Evolutionary conservation across 2,797 vertebrate species (phyloP), one percentile per base, ranked within the genome.

Genomic region (Anguilla anguilla): DNA sequence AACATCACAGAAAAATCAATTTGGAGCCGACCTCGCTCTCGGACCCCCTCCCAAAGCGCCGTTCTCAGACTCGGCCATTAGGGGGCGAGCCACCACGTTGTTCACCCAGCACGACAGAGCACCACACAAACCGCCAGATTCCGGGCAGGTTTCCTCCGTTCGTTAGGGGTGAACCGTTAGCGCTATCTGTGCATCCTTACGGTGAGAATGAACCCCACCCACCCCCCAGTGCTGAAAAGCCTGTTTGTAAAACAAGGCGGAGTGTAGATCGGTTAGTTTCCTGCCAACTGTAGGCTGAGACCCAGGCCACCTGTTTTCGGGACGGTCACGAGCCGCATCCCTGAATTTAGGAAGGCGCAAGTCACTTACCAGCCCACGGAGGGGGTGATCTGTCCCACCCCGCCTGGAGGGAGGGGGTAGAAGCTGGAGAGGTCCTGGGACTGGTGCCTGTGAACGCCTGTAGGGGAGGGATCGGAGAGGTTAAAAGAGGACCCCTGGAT

Each of bases 291-390:
- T 25, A n/a, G 28, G 46, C 13, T 9, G 43, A 49, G 39, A 22
- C 77, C 39, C 6, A 6, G 43, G 19, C 17, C 77, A 81, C 43
- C 77, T 81, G 77, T 46, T 81, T 49, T 25, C 49, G 43, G 46
- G 19, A 81, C 0, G 35, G n/a, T 85, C 59, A 64, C 25, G 35
- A 22, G 22, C 43, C 25, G 9, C 28, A 25, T 85, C 61, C 35
- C 39, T 35, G 35, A 79, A 79, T 39, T 15, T 6, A 19, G 39
- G 39, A 28, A 6, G 88, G 46, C 81, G 7, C 85, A 53, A 89
- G n/a, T 51, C 82, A 97, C 98, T 98, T 95, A 99, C 98, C 98
- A 99, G 92, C 98, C 97, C 97, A 99, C 97, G 85, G 98, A 97
- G 86, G 98, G 97, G 22, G 97, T 94, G 93, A 99, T 98, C 95